Evolutionary conservation across 2,797 vertebrate species (phyloP).

Genomic region (Myotis daubentonii): DNA sequence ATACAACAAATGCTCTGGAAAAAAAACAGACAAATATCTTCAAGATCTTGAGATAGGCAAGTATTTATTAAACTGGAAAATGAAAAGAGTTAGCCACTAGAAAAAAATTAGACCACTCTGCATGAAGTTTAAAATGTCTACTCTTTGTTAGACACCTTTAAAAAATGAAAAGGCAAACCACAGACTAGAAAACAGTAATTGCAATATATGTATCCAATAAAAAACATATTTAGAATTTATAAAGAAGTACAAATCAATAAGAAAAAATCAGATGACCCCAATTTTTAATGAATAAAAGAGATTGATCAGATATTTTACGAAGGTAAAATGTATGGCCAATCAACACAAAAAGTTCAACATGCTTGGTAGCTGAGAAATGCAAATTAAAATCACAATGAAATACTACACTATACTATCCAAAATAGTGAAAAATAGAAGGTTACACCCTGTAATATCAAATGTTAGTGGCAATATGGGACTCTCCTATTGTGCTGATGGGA

Average conservation of each 20-base stretch:
- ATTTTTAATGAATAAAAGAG: not conserved
- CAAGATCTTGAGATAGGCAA: not conserved
- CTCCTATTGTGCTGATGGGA: not conserved
- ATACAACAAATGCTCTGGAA: not conserved
- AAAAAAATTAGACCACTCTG: not conserved
- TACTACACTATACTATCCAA: not conserved
- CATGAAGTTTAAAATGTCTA: not conserved
- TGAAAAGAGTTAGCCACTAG: not conserved
- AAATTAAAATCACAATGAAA: slow-evolving; percentile 19
- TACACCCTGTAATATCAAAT: not conserved
- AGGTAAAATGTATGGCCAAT: not conserved
- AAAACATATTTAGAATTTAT: slow-evolving; percentile 2
- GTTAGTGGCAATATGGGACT: not conserved
- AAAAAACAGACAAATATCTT: not conserved
- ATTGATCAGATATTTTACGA: not conserved
- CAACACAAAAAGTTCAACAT: not conserved
- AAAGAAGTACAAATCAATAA: not conserved
- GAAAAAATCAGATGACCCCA: not conserved
- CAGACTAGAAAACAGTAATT: not conserved
- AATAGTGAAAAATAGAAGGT: not conserved
- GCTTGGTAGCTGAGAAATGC: not conserved
- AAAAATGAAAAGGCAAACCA: slow-evolving; percentile 12
- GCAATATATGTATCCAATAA: not conserved
- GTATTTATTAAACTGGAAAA: slow-evolving; percentile 49
- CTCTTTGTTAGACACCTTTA: not conserved